Base-by-base conservation (phyloP, 2,888 invertebrate species). In the Caradrina kadenii region DNA sequence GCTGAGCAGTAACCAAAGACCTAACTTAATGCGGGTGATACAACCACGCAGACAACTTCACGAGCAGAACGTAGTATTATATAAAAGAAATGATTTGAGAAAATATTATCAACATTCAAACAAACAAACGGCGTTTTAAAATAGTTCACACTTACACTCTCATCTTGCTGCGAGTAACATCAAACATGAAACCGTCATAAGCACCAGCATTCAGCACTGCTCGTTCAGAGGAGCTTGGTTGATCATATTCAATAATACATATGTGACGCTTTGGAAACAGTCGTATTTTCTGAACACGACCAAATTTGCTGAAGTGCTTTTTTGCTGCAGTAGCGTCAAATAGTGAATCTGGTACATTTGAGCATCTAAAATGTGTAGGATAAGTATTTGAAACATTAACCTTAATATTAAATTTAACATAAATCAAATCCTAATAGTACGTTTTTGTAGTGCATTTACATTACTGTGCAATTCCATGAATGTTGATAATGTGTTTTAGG, bases 231-330 rank as follows among this genome's bases (percentile, higher is more conserved):
- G 96, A 96, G 35, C 93, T 95, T 62, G 96, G 96, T 49, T 94
- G 96, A 52, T 96, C 96, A 93, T 97, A 98, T 85, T 97, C 97
- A 11, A 98, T 96, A 0, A 97, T 96, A 78, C 98, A 98, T 79
- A 96, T 96, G 69, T 96, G 96, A 61, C 97, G 96, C 69, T 96
- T 97, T 0, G 97, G 97, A 61, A 97, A 96, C 63, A 98, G 92
- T 49, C 96, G 96, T 61, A 98, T 96, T 76, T 96, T 96, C 17
- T 96, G 96, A 3, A 98, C 96, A 52, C 95, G 96, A 0, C 98
- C 98, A 93, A 97, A 98, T 86, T 97, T 96, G 22, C 96, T 94
- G 74, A 98, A 98, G 88, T 98, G 97, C 68, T 96, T 95, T 81
- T 97, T 97, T 0, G 97, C 97, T 26, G 96, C 90, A 61, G 94